Evolutionary conservation across 2,113 vertebrate species (phyloP).

Genomic region (Condylura cristata): DNA sequence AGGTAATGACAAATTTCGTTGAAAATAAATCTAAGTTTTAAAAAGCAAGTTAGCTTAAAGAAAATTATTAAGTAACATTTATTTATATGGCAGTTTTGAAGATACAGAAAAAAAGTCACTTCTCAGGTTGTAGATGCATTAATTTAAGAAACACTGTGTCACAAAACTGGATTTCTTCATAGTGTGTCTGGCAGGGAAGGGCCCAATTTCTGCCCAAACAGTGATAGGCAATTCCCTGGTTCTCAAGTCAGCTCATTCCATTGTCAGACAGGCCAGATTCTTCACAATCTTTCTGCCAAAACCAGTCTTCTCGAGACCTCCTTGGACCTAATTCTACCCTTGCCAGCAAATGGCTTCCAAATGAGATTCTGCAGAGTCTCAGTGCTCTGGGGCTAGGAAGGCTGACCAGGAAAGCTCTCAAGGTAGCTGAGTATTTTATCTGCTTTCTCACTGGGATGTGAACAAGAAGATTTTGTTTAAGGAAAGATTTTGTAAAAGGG

Average conservation of each 20-base stretch:
- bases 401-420: not conserved
- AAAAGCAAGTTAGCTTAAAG: not conserved
- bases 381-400: rapidly evolving
- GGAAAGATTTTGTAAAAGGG: not conserved
- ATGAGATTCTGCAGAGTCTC: not conserved
- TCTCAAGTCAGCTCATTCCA: not conserved
- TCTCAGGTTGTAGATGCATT: not conserved
- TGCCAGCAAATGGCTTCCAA: not conserved
- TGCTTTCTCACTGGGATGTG: not conserved
- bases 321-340: not conserved
- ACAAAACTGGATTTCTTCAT: not conserved
- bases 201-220: not conserved
- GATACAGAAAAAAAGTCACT: not conserved
- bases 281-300: not conserved
- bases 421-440: not conserved
- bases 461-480: not conserved
- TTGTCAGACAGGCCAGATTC: not conserved
- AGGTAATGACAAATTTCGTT: not conserved
- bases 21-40: conserved; percentile 17
- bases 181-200: not conserved
- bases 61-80: not conserved
- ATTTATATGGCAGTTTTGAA: not conserved
- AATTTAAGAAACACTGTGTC: not conserved
- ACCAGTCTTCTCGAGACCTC: not conserved
- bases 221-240: not conserved